Base-by-base conservation (phyloP, 2,113 vertebrate species). In the Tautogolabrus adspersus region DNA sequence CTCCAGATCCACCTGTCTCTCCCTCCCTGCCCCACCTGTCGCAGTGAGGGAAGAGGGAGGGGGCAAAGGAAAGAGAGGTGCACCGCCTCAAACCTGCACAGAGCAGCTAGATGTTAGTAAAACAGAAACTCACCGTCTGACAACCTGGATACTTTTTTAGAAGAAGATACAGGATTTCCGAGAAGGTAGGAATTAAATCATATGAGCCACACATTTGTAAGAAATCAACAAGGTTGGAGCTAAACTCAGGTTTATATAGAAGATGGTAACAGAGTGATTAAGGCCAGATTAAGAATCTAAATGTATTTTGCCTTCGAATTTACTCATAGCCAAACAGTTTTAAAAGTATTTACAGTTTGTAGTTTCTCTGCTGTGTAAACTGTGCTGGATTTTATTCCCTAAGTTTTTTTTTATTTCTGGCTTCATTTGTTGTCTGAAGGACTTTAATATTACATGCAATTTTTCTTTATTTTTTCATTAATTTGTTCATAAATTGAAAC, bases 1-100 rank as follows among this genome's bases (percentile, higher is more conserved):
- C 68, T 70, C 80, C 79, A 86, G 68, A 76, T 76, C 62, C 84
- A 84, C 79, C 79, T 82, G 79, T 74, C 75, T 71, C 44, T 77
- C 13, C 65, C n/a, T 74, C 59, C 49, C 44, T 52, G 75, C 81
- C 74, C 69, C 63, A 86, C 72, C 84, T 80, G 82, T 85, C 2
- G 54, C 44, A 42, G 34, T 42, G n/a, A 37, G n/a, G 60, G 46
- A 44, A 62, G 19, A 26, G 30, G 34, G 38, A n/a, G 18, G 23
- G 42, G 58, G 57, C 38, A 18, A 22, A 15, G 51, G 75, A 66
- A 70, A 70, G 51, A 52, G 62, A 66, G 61, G 62, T 68, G 47
- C 3, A 65, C 37, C 40, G 21, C 49, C 49, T 47, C 21, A 66
- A 42, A 60, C 59, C 12, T 40, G 52, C 37, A 58, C 21, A 60